A percentile compares a stretch with the other conserved stretches of the same genome.
phyloP scores from a whole-genome alignment of 2,113 vertebrate species.

The Stigmatopora nigra region DNA sequence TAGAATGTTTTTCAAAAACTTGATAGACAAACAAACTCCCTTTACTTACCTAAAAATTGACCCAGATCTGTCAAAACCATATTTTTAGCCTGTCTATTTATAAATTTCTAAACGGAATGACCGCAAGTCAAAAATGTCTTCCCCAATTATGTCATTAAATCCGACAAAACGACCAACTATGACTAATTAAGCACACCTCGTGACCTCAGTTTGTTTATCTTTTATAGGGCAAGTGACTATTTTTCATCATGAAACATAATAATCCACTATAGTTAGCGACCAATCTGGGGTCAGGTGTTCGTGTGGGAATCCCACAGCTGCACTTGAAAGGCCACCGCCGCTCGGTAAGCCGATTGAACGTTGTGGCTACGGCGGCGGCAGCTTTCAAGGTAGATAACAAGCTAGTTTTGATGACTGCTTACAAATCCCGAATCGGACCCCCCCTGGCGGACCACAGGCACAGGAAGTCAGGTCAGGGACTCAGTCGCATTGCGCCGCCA shows the following conservation, averaged over 20 bases:
- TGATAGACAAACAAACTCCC: too few species aligned
- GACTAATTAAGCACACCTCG: too few species aligned
- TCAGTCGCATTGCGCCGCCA: conserved; percentile 37
- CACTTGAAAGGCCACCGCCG: conserved; percentile 56
- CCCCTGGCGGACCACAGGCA: conserved; percentile 8
- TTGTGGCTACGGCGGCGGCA: neutral
- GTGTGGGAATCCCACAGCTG: conserved; percentile 66
- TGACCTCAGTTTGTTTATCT: neutral
- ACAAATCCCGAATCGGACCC: too few species aligned
- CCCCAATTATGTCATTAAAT: too few species aligned
- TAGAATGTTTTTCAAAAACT: too few species aligned
- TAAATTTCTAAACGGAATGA: too few species aligned
- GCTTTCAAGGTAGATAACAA: conserved; percentile 15
- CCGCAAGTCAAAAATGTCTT: too few species aligned
- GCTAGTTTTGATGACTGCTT: conserved; percentile 34
- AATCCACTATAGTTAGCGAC: too few species aligned
- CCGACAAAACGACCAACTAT: too few species aligned
- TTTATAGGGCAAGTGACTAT: neutral
- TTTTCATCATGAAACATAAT: neutral
- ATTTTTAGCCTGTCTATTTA: too few species aligned
- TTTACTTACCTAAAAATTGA: too few species aligned
- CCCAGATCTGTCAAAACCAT: too few species aligned
- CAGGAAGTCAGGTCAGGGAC: conserved; percentile 63
- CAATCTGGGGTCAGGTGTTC: conserved; percentile 23
- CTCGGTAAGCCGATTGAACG: conserved; percentile 25